Evolutionary conservation across 2,797 vertebrate species (phyloP), one percentile per base, ranked within the genome.

Genomic region (Australoheros facetus): DNA sequence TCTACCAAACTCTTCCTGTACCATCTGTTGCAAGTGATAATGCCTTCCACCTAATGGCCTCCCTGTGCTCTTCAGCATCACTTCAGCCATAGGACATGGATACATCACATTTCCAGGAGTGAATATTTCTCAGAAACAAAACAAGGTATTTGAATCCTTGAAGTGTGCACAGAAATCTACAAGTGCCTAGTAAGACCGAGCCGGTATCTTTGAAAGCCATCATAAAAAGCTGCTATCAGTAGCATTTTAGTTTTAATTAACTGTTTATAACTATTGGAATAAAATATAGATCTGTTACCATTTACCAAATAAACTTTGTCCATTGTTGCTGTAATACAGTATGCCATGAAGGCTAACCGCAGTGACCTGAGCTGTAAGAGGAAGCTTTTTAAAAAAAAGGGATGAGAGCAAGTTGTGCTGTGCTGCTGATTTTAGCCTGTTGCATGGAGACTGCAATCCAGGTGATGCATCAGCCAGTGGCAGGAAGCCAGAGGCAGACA

Each of bases 21-120:
- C 91, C 92, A 94, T 93, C 94, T 94, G 93, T 91, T 86, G 79
- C 75, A 85, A 73, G 77, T 71, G 92, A 93, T 91, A 93, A 94
- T 51, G 77, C 75, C 76, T 80, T 84, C 57, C 77, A 79, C 77
- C 85, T 89, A 85, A 90, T 86, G 58, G 85, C 88, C 62, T 83
- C 84, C 84, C 75, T 19, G 77, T 76, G 85, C 83, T 86, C 92
- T 93, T 88, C 85, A 87, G 85, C 82, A 26, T 91, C 89, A 87
- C 87, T 90, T 89, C 87, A 91, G 77, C 79, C 81, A 86, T 82
- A 4, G 78, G 79, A 80, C 80, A 86, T 78, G 90, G 84, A 90
- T 16, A 71, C 77, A 21, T 28, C 62, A 14, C 4, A 91, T 94
- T 93, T 91, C 93, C 85, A 93, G 82, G 93, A 82, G 78, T 72